Conservation (phyloP, 2,113 vertebrate species). For the Anhinga rufa region DNA sequence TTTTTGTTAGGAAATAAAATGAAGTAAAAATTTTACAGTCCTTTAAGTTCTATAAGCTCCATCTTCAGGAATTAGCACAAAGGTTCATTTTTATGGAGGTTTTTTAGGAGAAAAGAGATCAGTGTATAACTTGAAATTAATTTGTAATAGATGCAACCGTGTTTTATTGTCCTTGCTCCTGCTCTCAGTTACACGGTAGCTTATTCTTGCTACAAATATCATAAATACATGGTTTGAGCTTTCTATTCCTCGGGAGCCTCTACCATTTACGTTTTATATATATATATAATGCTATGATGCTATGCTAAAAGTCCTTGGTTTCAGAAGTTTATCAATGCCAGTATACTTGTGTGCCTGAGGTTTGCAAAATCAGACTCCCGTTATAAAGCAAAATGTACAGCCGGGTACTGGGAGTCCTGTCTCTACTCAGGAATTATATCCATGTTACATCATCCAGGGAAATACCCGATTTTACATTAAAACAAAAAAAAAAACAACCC, state of each 20-base stretch:
- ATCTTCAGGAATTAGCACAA: slow-evolving; percentile 25
- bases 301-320: neutral
- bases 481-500: neutral
- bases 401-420: accelerated
- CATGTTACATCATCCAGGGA: neutral
- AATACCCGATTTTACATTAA: neutral
- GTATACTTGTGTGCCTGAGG: accelerated
- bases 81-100: neutral
- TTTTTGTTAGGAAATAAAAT: slow-evolving; percentile 19
- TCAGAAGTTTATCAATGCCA: neutral
- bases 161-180: neutral
- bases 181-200: neutral
- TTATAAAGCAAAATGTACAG: neutral
- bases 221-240: neutral
- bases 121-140: neutral
- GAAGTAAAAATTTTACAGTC: slow-evolving; percentile 2
- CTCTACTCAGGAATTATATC: accelerated
- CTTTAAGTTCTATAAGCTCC: neutral
- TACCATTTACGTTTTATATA: accelerated
- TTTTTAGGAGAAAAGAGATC: neutral
- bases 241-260: neutral
- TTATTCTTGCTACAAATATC: neutral
- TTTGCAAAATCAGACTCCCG: neutral
- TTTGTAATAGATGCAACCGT: neutral
- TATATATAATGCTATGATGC: accelerated